Percentiles rank a stretch among this genome's conserved stretches.
Conservation (phyloP, 1,140 invertebrate genomes). For the Arctopsyche grandis region DNA sequence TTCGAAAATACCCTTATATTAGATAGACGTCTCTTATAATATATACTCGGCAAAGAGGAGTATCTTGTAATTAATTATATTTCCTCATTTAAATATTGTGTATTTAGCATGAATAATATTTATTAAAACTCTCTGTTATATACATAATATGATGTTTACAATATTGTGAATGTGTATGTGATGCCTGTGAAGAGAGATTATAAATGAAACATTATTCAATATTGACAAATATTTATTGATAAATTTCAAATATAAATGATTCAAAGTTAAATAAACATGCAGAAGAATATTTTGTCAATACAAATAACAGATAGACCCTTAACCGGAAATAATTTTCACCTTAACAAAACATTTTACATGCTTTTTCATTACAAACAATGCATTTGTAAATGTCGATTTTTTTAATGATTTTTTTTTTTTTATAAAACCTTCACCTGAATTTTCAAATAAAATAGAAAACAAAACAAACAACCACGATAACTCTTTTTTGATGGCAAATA, state of each 20-base stretch:
- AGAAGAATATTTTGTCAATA: constrained; percentile 8
- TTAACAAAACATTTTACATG: constrained; percentile 5
- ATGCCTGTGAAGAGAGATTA: constrained; percentile 20
- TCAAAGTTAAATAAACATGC: constrained; percentile 7
- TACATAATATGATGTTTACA: too few species aligned
- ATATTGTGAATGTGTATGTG: background rate
- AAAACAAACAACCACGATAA: background rate
- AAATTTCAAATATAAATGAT: background rate
- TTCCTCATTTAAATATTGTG: constrained; percentile 9
- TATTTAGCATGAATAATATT: background rate
- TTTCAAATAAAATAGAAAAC: background rate
- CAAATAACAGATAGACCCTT: constrained; percentile 18
- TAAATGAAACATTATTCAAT: constrained; percentile 22
- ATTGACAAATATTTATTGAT: background rate
- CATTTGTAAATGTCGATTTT: background rate
- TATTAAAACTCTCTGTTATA: too few species aligned
- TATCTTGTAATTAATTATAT: constrained; percentile 14
- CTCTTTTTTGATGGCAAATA: background rate
- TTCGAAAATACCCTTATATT: constrained; percentile 1
- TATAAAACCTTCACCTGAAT: background rate
- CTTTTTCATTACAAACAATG: constrained; percentile 9
- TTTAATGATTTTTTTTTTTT: background rate
- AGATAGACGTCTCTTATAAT: background rate
- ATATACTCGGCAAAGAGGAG: background rate
- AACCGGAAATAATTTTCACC: background rate